Base-by-base conservation (phyloP, 2,888 invertebrate species). In the Drymonia ruficornis region DNA sequence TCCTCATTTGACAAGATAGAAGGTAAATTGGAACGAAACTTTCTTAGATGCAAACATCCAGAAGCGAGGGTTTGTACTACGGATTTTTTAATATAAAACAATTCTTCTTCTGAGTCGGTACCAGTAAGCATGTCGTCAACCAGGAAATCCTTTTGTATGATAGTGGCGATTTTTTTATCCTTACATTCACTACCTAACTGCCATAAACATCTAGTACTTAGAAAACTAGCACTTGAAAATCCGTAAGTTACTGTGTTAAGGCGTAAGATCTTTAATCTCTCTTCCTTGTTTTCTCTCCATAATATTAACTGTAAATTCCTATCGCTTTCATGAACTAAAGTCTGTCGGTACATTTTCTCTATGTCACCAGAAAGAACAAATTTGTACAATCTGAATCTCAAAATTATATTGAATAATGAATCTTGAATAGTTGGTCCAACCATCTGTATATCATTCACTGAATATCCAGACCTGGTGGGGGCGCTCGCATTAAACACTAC, bases 311-410 rank as follows among this genome's bases (percentile, higher is more conserved):
- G 61, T n/a, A 59, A 51, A 15, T 56, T 31, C 1, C 57, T 49
- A 38, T 61, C 50, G 15, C 38, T 38, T 19, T 59, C 55, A 8
- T 51, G 51, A 15, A 51, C 34, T 9, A 19, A 9, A 12, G 23
- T 23, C 15, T 53, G 53, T 0, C 56, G n/a, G 15, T 53, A 66
- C 61, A 62, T 59, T 55, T 67, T 64, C 15, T 67, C 59, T 9
- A 66, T 61, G 16, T 65, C 65, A 2, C 55, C 67, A 0, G 63
- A 55, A 0, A 65, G 16, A 7, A 65, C 50, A 43, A 56, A 71
- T 18, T 36, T 57, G 28, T 65, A 58, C 8, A 46, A 55, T 15
- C 51, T 31, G 19, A 51, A 51, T 51, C 51, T 44, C n/a, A 45
- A 19, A 12, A 45, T 13, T 16, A 51, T 51, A 15, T 51, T 51